phyloP scores from a whole-genome alignment of 2,888 invertebrate species.

The Acronicta leporina region DNA sequence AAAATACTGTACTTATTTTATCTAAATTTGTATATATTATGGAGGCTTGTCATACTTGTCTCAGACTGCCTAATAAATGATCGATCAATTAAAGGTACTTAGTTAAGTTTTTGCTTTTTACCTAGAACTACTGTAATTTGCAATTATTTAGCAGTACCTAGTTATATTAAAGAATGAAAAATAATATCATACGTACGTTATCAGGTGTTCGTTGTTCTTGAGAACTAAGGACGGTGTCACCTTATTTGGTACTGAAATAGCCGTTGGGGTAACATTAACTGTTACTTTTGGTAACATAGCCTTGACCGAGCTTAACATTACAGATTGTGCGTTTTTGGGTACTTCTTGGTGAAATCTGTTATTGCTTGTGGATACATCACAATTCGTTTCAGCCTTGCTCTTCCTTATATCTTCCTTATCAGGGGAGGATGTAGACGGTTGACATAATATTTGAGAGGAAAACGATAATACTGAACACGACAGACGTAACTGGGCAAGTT shows the following conservation, averaged over 20 bases:
- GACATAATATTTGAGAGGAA: constrained; percentile 80
- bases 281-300: constrained; percentile 21
- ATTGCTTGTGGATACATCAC: constrained; percentile 5
- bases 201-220: constrained; percentile 45
- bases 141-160: not conserved
- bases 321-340: constrained; percentile 2
- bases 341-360: constrained; percentile 12
- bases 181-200: constrained; percentile 67
- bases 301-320: constrained; percentile 5
- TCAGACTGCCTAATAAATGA: too few species aligned
- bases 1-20: too few species aligned
- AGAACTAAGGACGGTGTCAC: constrained; percentile 3
- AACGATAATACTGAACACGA: constrained; percentile 91
- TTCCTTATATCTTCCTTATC: constrained; percentile 11
- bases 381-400: constrained; percentile 11
- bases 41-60: too few species aligned
- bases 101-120: too few species aligned
- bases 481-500: constrained; percentile 93
- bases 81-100: too few species aligned
- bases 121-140: too few species aligned
- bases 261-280: constrained; percentile 7
- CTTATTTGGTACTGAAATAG: constrained; percentile 10
- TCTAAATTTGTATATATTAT: too few species aligned
- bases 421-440: constrained; percentile 54
- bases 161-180: not conserved